Percentiles rank a stretch among this genome's conserved stretches.
Conservation (phyloP, 2,888 invertebrate genomes). For the Neria commutata region DNA sequence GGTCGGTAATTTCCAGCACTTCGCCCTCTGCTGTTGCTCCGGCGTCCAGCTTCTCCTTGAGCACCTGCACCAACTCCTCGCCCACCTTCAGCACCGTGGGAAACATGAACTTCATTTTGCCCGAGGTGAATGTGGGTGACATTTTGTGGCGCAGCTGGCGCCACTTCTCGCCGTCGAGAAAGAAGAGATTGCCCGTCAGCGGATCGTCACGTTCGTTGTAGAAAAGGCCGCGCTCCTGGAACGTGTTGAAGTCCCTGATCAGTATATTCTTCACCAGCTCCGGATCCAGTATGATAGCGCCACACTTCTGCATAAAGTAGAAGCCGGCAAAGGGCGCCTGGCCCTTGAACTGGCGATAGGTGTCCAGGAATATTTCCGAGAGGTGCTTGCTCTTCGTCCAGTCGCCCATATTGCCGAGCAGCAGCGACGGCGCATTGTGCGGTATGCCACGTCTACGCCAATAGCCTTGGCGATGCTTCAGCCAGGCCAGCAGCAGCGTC, state of each 20-base stretch:
- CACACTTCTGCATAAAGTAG: constrained; percentile 34
- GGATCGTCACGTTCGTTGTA: constrained; percentile 50
- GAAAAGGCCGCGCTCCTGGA: constrained; percentile 43
- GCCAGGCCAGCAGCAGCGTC: constrained; percentile 12
- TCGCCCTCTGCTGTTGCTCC: constrained; percentile 5
- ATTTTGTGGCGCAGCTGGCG: constrained; percentile 45
- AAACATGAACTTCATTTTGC: constrained; percentile 44
- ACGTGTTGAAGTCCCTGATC: constrained; percentile 43
- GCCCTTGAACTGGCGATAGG: constrained; percentile 28
- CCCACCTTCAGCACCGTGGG: constrained; percentile 33
- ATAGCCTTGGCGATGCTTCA: constrained; percentile 27
- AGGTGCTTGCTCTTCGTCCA: constrained; percentile 32
- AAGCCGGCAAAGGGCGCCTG: constrained; percentile 39
- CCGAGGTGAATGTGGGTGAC: constrained; percentile 45
- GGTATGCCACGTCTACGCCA: constrained; percentile 38
- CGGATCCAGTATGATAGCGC: constrained; percentile 34
- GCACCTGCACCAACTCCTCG: constrained; percentile 38
- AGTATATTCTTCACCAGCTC: constrained; percentile 44
- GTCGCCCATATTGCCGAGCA: constrained; percentile 40
- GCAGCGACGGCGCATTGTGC: constrained; percentile 36
- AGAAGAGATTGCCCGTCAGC: constrained; percentile 52
- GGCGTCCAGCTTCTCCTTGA: constrained; percentile 38
- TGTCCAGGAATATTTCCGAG: constrained; percentile 18
- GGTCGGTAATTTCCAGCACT: constrained; percentile 49
- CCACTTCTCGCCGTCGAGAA: constrained; percentile 53